Conservation (phyloP, 1,140 invertebrate species). For the Trypoxylus dichotomus region DNA sequence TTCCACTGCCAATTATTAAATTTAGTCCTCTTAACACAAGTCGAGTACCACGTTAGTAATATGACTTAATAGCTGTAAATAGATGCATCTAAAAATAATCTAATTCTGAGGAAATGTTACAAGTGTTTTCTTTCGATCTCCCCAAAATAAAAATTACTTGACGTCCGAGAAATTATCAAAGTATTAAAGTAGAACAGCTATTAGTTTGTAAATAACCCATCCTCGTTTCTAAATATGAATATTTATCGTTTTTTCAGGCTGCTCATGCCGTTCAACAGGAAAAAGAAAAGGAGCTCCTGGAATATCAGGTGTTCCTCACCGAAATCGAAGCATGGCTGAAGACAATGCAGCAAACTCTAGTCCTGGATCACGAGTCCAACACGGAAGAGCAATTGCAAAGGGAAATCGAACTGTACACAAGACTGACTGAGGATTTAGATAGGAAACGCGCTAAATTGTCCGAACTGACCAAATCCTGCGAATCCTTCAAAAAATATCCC, state of each 20-base stretch:
- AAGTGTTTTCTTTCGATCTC: no score
- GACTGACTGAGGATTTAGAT: constrained; percentile 61
- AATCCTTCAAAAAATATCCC: constrained; percentile 55
- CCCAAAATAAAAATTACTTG: no score
- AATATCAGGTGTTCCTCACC: constrained; percentile 63
- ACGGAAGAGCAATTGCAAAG: constrained; percentile 54
- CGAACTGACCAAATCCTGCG: constrained; percentile 61
- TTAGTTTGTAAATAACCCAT: no score
- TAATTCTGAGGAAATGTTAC: background rate
- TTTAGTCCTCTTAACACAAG: no score
- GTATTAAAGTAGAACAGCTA: no score
- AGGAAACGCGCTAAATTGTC: constrained; percentile 60
- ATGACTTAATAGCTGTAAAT: background rate
- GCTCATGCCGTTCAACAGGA: constrained; percentile 59
- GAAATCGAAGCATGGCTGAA: constrained; percentile 67
- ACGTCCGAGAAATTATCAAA: no score
- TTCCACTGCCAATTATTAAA: no score
- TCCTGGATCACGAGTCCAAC: constrained; percentile 36
- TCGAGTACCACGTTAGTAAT: no score
- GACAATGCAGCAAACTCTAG: constrained; percentile 46
- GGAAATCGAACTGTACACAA: constrained; percentile 55
- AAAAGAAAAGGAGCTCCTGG: constrained; percentile 59
- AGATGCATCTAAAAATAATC: background rate
- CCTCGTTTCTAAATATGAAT: background rate
- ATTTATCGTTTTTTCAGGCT: constrained; percentile 48